Base-by-base conservation (phyloP, 2,888 invertebrate genomes). In the Drosophila flavopinicola region DNA sequence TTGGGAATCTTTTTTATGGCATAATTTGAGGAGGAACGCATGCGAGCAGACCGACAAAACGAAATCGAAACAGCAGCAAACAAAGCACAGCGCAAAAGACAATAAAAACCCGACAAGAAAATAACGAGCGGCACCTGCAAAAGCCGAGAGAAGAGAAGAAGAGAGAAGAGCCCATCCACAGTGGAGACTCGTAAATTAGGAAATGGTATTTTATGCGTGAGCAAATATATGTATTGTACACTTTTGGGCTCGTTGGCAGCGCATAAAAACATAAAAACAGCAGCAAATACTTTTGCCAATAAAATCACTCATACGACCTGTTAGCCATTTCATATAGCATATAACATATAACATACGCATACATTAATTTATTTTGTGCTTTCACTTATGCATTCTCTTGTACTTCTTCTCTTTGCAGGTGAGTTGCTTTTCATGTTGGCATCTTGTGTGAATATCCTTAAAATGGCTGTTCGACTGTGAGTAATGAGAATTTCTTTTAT, bases 291-390 rank as follows among this genome's bases (percentile, higher is more conserved):
- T 23, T 32, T 25, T 32, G 35, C 35, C 52, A 63, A 74, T 78
- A 75, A 85, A 85, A 82, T 82, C 76, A 69, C 78, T 71, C 78
- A 85, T 82, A 82, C 83, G 82, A 82, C 77, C 66, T 76, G 85
- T 71, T 72, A 82, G 78, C 75, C 77, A 58, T 58, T 80, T 45
- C 57, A 41, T 41, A 58, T 41, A 59, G 48, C 66, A 48, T 23
- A 39, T n/a, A n/a, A n/a, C n/a, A n/a, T n/a, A n/a, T n/a, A n/a
- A n/a, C 58, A 67, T 35, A 41, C 57, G 39, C 35, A 53, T 20
- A 47, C 52, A 52, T 65, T 47, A 38, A 30, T 33, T 29, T 30
- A 15, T 54, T 45, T 35, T 15, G 7, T 13, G 17, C 45, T 24
- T 37, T 42, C 7, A 53, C 64, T 49, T 38, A 53, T 51, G 35